phyloP scores from a whole-genome alignment of 2,888 invertebrate species.

The Melinaea menophilus region DNA sequence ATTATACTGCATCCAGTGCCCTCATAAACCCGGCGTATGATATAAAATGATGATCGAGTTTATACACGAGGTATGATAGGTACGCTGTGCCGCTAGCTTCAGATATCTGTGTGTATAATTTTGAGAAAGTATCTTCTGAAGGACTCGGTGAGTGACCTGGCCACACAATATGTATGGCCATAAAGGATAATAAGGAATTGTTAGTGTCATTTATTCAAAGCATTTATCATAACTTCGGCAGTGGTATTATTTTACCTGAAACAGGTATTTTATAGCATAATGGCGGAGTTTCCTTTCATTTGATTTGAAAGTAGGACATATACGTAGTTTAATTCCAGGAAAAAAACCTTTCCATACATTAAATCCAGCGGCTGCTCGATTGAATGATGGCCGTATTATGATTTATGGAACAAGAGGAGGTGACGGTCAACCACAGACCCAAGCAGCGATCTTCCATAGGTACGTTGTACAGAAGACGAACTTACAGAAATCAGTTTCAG shows the following conservation, averaged over 20 bases:
- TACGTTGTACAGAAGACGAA: conserved; percentile 58
- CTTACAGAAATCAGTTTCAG: conserved; percentile 52
- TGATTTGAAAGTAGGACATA: conserved; percentile 40
- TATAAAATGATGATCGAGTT: no score
- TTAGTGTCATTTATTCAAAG: conserved; percentile 71
- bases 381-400: conserved; percentile 63
- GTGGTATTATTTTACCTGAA: conserved; percentile 58
- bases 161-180: conserved; percentile 70
- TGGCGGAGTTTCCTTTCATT: conserved; percentile 51
- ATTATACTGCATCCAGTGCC: no score
- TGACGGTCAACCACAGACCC: conserved; percentile 67
- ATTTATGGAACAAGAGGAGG: conserved; percentile 56
- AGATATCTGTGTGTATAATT: no score
- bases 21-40: conserved; percentile 50
- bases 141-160: conserved; percentile 54
- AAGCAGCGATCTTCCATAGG: conserved; percentile 67
- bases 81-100: no score
- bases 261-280: conserved; percentile 70
- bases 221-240: conserved; percentile 57
- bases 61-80: no score
- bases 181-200: conserved; percentile 65
- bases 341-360: conserved; percentile 68
- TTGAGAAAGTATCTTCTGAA: conserved; percentile 39
- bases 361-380: conserved; percentile 60
- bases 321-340: conserved; percentile 48